Base-by-base conservation (phyloP, 2,797 vertebrate species). In the Microctenopoma lineatum region DNA sequence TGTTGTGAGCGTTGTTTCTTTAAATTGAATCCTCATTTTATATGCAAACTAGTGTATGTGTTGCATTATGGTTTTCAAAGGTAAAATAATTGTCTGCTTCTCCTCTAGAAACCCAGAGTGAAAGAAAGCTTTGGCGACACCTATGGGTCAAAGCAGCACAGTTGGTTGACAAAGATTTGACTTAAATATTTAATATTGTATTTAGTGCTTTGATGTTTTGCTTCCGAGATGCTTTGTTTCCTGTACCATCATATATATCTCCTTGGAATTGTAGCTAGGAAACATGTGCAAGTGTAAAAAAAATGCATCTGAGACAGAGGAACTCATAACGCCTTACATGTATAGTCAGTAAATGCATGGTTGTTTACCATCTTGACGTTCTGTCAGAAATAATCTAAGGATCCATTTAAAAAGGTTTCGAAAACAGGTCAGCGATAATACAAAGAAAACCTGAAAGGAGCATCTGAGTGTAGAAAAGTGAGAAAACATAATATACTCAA, bases 91-190 rank as follows among this genome's bases (percentile, higher is more conserved):
- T 11, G 21, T 15, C 13, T 45, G 41, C 11, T 58, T 57, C 4
- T 21, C 6, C 27, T 11, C 16, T 32, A 75, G n/a, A 15, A 27
- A 21, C 16, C 12, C 18, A 5, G 38, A 18, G 11, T 32, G 58
- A 70, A 32, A 46, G 76, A 53, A 56, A 55, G 47, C 75, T 83
- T 80, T 84, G 71, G 88, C 46, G 88, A 88, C 91, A 79, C 77
- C 91, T 89, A 73, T 78, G 44, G 89, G 86, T 65, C 47, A 29
- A 59, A 50, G 21, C 21, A 21, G 21, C 21, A 21, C 21, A 21
- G 21, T 25, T 16, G 34, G 13, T 45, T 44, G 5, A 2, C 21
- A 21, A 21, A 21, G 21, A 21, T 21, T 21, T 21, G 8, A 39
- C 16, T 46, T 18, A 36, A 53, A 47, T 15, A 11, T 38, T 59